A percentile compares a stretch with the other conserved stretches of the same genome.
These are phyloP conservation scores for Gerris buenoi DNA, from an alignment of 1,140 invertebrate species.

Conservation along the genomic window DNA sequence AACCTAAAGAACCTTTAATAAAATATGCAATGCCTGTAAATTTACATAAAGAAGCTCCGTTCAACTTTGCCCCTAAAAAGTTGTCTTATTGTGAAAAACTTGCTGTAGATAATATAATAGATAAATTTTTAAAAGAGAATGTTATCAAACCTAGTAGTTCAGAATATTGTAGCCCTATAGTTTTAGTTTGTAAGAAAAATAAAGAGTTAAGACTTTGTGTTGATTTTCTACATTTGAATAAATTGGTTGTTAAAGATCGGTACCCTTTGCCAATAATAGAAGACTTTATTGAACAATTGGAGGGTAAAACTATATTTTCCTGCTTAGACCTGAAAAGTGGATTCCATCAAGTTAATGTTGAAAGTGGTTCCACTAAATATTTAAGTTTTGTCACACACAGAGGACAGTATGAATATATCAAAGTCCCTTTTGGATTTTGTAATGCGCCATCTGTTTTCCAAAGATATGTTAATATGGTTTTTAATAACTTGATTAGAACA, in stretches of 20 bases:
- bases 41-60: not conserved
- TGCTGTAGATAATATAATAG: not conserved
- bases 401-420: conserved; percentile 22
- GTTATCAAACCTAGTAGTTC: not conserved
- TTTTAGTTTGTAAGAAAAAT: conserved; percentile 28
- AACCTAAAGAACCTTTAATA: not conserved
- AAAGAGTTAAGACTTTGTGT: conserved; percentile 29
- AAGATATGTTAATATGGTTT: conserved; percentile 19
- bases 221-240: conserved; percentile 31
- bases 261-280: conserved; percentile 33
- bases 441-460: conserved; percentile 22
- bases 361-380: conserved; percentile 21
- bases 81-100: not conserved
- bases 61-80: not conserved
- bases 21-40: not conserved
- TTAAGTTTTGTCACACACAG: conserved; percentile 26
- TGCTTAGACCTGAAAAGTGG: conserved; percentile 28
- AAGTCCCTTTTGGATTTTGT: conserved; percentile 25
- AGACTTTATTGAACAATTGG: conserved; percentile 25
- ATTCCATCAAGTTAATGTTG: conserved; percentile 29
- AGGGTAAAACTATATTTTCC: conserved; percentile 22
- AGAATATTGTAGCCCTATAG: conserved; percentile 8
- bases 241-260: conserved; percentile 23
- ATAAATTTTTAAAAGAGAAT: not conserved
- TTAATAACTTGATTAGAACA: conserved; percentile 18